Evolutionary conservation across 1,140 invertebrate genomes (phyloP).

Genomic region (Brachionus paranguensis): DNA sequence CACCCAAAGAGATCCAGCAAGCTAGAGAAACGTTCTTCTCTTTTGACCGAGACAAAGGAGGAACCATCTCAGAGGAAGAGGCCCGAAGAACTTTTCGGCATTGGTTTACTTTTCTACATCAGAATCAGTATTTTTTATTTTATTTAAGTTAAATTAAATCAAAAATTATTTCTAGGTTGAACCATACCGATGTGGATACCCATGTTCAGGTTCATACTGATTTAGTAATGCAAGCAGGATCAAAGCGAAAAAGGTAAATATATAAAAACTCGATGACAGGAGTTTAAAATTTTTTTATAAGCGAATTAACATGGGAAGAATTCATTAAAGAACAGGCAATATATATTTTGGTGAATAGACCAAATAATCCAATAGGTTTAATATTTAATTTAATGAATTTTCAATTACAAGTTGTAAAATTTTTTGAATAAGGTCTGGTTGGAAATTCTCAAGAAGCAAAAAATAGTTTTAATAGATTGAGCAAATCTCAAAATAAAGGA

Average conservation of each 20-base stretch:
- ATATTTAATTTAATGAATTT: neutral
- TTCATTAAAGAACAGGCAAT: constrained; percentile 24
- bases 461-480: neutral
- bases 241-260: neutral
- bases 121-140: constrained; percentile 10
- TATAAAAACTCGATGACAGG: neutral
- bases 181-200: neutral
- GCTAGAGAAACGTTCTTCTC: constrained; percentile 28
- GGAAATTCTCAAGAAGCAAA: neutral
- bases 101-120: constrained; percentile 35
- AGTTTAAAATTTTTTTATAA: neutral
- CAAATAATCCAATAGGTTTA: constrained; percentile 24
- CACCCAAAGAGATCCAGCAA: constrained; percentile 11
- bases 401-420: neutral
- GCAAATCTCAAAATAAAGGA: neutral
- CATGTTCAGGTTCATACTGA: constrained; percentile 30
- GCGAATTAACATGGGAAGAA: constrained; percentile 29
- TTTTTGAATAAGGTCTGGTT: neutral
- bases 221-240: neutral
- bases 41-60: constrained; percentile 28
- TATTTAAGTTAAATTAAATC: neutral
- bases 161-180: neutral
- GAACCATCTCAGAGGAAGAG: constrained; percentile 33
- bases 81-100: constrained; percentile 16
- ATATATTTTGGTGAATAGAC: constrained; percentile 29